Percentiles rank a stretch among this genome's conserved stretches.
Conservation (phyloP, 2,888 invertebrate genomes). For the Gastracanthus pulcherrimus region DNA sequence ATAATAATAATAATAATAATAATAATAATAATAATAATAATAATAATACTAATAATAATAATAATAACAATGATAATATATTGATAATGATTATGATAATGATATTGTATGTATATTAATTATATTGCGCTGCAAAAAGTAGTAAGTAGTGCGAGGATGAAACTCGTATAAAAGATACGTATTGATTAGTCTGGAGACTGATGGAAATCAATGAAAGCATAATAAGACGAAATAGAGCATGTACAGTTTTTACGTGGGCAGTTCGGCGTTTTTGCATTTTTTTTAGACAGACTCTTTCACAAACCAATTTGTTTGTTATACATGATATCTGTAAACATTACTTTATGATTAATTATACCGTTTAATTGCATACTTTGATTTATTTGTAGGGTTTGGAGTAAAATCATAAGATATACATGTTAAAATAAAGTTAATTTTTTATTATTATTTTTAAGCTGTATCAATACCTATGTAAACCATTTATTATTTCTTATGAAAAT, state of each 20-base stretch:
- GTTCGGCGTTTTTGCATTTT: no score
- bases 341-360: no score
- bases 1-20: neutral
- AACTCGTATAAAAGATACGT: no score
- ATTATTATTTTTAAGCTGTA: neutral
- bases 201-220: constrained; percentile 40
- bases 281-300: no score
- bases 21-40: no score
- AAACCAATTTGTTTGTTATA: no score
- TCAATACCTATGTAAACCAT: no score
- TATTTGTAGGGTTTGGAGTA: no score
- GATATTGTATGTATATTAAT: neutral
- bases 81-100: neutral
- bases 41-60: neutral
- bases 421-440: neutral
- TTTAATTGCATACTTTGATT: no score
- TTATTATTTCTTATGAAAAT: neutral
- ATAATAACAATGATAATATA: neutral
- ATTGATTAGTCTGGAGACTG: no score
- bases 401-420: no score
- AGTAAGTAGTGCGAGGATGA: neutral
- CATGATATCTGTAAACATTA: neutral
- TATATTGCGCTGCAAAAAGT: neutral
- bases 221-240: neutral
- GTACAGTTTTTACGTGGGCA: no score